Percentiles rank a stretch among this genome's conserved stretches.
Evolutionary conservation across 1,140 invertebrate species (phyloP).

Genomic region (Ylistrum balloti): DNA sequence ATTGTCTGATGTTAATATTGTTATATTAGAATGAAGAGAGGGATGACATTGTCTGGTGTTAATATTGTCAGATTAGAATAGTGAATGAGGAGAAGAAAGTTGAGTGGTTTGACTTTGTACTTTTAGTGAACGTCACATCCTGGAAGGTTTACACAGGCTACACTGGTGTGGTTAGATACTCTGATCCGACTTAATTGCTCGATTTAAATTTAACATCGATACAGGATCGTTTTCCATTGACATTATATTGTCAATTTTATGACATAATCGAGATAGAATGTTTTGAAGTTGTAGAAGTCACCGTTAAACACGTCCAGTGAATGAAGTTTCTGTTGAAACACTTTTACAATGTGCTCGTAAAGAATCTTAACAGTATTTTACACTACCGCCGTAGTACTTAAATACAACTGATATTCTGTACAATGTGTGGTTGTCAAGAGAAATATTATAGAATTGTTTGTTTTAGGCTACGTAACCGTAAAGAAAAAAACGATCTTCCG

Average conservation of each 20-base stretch:
- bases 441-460: not conserved
- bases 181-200: not conserved
- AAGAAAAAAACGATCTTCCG: not conserved
- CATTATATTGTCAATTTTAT: constrained; percentile 24
- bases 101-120: not conserved
- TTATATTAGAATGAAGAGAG: too few relatives aligned
- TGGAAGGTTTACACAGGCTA: not conserved
- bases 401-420: not conserved
- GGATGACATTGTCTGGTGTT: not conserved
- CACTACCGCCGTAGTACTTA: not conserved
- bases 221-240: not conserved
- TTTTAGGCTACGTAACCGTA: not conserved
- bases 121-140: not conserved
- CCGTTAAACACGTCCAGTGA: not conserved
- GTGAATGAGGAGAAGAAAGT: too few relatives aligned
- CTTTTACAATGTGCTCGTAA: constrained; percentile 1
- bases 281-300: constrained; percentile 28
- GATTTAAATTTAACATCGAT: not conserved
- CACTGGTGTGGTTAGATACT: not conserved
- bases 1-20: too few relatives aligned
- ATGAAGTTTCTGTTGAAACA: not conserved
- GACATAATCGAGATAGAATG: not conserved
- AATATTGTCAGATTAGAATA: not conserved
- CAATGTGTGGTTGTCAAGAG: not conserved
- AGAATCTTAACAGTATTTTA: not conserved